Evolutionary conservation across 2,888 invertebrate species (phyloP).

Genomic region (Aphodius granarius): DNA sequence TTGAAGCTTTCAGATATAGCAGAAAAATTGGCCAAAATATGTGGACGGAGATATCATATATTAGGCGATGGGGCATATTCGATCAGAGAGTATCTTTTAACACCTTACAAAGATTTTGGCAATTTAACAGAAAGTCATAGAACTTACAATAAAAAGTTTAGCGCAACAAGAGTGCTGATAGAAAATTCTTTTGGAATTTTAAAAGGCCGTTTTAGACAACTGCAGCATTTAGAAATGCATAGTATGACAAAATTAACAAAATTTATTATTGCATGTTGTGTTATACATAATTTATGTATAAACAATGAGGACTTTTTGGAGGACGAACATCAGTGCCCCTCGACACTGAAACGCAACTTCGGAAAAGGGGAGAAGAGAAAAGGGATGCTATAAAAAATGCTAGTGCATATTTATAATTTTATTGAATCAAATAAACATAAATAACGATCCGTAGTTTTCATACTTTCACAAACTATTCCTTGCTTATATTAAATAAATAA

Average conservation of each 20-base stretch:
- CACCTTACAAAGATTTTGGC: slow-evolving; percentile 41
- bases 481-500: no score
- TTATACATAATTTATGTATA: slow-evolving; percentile 40
- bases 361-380: not conserved
- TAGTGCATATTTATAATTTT: not conserved
- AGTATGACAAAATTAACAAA: slow-evolving; percentile 30
- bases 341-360: not conserved
- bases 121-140: slow-evolving; percentile 36
- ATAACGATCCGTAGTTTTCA: no score
- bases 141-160: slow-evolving; percentile 39
- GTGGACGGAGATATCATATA: slow-evolving; percentile 35
- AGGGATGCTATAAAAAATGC: not conserved
- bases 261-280: slow-evolving; percentile 40
- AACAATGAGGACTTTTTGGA: slow-evolving; percentile 31
- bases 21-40: slow-evolving; percentile 30
- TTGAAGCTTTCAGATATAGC: slow-evolving; percentile 35
- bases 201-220: slow-evolving; percentile 37
- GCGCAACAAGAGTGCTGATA: slow-evolving; percentile 38
- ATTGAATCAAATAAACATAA: not conserved
- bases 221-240: slow-evolving; percentile 24
- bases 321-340: not conserved
- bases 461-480: no score
- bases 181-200: slow-evolving; percentile 44
- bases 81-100: slow-evolving; percentile 34
- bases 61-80: slow-evolving; percentile 41